Base-by-base conservation (phyloP, 2,797 vertebrate species). In the Pseudotriccus pelzelni region DNA sequence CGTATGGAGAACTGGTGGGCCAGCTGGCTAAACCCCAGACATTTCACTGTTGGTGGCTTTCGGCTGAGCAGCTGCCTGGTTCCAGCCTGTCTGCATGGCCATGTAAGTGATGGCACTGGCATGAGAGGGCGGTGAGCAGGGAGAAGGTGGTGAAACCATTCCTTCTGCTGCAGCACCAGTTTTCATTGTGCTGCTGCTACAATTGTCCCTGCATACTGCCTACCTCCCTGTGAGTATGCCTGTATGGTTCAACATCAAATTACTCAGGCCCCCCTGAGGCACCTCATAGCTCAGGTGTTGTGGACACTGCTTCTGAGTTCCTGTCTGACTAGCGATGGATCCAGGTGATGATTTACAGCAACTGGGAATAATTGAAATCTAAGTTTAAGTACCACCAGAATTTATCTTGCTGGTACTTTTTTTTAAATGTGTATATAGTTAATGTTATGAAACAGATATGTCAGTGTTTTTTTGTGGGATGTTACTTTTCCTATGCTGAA, bases 161-260 rank as follows among this genome's bases (percentile, higher is more conserved):
- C 2, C 7, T 55, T 68, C 46, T 19, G 37, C 28, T 5, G 6
- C 25, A 50, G 44, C 43, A 52, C 18, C 0, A 0, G 1, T 64
- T 52, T 81, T 39, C 53, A n/a, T 16, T 3, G 2, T 44, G 14
- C 34, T 90, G 23, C 32, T 39, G 22, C 43, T 41, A 9, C 17
- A 41, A 20, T 18, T 0, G 0, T 43, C 21, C 20, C 47, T 3
- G 3, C 34, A 10, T 3, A 2, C 39, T 66, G 34, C 36, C 10
- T 32, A 1, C 7, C 6, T 6, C 25, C 5, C 19, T 15, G n/a
- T 39, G 21, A 53, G 14, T 58, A 10, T n/a, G 14, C 10, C 14
- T 32, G 4, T 49, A 5, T n/a, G n/a, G 59, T 50, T 73, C 24
- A 50, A 5, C 20, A 52, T 7, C 16, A 14, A 28, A 44, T 56